Evolutionary conservation across 2,797 vertebrate genomes (phyloP).

Genomic region (Esox masquinongy): DNA sequence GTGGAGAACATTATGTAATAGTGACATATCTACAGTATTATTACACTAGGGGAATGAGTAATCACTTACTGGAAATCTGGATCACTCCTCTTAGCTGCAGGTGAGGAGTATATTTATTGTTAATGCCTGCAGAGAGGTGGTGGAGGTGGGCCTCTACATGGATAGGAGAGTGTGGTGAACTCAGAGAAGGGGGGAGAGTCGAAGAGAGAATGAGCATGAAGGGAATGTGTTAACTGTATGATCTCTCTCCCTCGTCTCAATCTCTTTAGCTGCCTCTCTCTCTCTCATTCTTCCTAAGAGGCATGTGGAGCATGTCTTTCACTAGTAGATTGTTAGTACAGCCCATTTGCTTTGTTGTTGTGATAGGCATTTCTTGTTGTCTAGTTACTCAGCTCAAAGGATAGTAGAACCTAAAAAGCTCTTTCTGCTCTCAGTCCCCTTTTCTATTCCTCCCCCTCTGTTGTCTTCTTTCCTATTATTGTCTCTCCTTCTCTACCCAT

Average conservation of each 20-base stretch:
- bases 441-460: background rate
- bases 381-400: background rate
- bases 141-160: background rate
- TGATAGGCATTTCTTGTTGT: background rate
- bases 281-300: too few relatives aligned
- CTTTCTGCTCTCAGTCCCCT: background rate
- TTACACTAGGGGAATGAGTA: conserved; percentile 47
- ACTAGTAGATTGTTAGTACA: too few relatives aligned
- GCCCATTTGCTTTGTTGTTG: background rate
- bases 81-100: background rate
- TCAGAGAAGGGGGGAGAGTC: background rate
- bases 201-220: background rate
- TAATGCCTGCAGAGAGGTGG: background rate
- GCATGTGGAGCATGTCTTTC: too few relatives aligned
- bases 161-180: background rate
- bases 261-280: background rate
- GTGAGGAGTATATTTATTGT: background rate
- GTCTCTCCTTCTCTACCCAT: background rate
- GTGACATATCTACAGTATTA: conserved; percentile 18
- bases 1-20: conserved; percentile 48
- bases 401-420: background rate
- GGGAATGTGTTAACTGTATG: too few relatives aligned
- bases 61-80: background rate
- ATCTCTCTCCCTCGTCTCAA: background rate
- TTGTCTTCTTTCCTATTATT: background rate